phyloP scores from a whole-genome alignment of 2,113 vertebrate species.

The Dromas ardeola region DNA sequence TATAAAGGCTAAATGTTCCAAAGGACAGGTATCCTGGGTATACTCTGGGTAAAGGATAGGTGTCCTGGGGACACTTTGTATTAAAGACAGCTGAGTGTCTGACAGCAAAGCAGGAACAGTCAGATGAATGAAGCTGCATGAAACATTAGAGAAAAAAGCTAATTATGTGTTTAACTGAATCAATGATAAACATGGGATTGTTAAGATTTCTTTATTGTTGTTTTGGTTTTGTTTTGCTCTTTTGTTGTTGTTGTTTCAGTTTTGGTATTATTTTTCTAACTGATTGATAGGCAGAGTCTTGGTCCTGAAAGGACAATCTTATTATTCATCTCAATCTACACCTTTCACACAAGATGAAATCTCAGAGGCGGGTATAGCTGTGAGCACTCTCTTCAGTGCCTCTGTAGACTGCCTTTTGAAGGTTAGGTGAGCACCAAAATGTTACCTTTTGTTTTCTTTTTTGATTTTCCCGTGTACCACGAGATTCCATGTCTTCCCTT shows the following conservation, averaged over 20 bases:
- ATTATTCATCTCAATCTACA: slow-evolving; percentile 49
- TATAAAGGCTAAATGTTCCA: slow-evolving; percentile 18
- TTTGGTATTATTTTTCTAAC: neutral
- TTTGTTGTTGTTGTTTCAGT: neutral
- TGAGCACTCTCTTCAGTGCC: neutral
- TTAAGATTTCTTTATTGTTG: neutral
- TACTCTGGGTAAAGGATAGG: slow-evolving; percentile 16
- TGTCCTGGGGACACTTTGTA: neutral
- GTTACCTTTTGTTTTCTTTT: slow-evolving; percentile 66
- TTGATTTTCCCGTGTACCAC: slow-evolving; percentile 1
- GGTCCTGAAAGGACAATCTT: slow-evolving; percentile 16
- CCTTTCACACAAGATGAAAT: slow-evolving; percentile 34
- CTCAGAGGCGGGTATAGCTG: slow-evolving; percentile 18
- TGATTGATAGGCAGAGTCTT: neutral
- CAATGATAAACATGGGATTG: neutral
- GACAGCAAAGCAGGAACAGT: neutral
- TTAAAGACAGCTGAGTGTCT: neutral
- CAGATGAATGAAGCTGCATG: neutral
- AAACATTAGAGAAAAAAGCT: neutral
- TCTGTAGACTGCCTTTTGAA: slow-evolving; percentile 64
- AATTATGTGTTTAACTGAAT: slow-evolving; percentile 10
- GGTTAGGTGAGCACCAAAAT: slow-evolving; percentile 55
- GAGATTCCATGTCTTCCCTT: neutral
- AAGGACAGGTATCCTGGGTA: slow-evolving; percentile 27
- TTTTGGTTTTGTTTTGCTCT: neutral